Evolutionary conservation across 2,797 vertebrate genomes (phyloP), one percentile per base, ranked within the genome.

Genomic region (Hemibagrus guttatus): DNA sequence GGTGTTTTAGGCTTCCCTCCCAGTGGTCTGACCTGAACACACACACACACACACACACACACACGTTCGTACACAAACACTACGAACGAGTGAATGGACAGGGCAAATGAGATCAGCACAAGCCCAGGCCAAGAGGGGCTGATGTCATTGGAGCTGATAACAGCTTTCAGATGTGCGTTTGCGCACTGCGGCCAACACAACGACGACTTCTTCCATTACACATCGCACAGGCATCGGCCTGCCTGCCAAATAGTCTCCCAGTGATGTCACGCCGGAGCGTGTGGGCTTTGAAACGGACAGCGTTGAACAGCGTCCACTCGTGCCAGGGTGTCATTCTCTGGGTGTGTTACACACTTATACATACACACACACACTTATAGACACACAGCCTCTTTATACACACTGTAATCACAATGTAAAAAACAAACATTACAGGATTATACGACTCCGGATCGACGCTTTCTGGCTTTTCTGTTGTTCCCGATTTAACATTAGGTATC

Each of bases 91-190:
- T 63, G 72, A 86, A 86, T 66, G 76, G 83, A 85, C 87, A 86
- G 84, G 84, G 84, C 71, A 72, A 84, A 90, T 92, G 90, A 92
- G 87, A 90, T 92, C 91, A 92, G 88, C 26, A 61, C 61, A 84
- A 78, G 88, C 86, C 72, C 49, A 42, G 78, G 90, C 88, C 80
- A 91, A 90, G 89, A 75, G 39, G 83, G 84, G 89, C 88, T 92
- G 92, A 92, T 92, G 92, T 92, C 91, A 92, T 88, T 84, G 88
- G 72, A 84, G 88, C 90, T 92, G 91, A 92, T 92, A 92, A 92
- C 91, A 91, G 91, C 89, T 92, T 92, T 92, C 92, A 92, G 91
- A 92, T 92, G 92, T 92, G 91, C 87, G 87, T 90, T 87, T 81
- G 86, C 79, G 68, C 52, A 84, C 86, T 85, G 90, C 23, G 87